Percentiles rank a stretch among this genome's conserved stretches.
Evolutionary conservation across 2,797 vertebrate species (phyloP).

Genomic region (Schizopygopsis malacanthus): DNA sequence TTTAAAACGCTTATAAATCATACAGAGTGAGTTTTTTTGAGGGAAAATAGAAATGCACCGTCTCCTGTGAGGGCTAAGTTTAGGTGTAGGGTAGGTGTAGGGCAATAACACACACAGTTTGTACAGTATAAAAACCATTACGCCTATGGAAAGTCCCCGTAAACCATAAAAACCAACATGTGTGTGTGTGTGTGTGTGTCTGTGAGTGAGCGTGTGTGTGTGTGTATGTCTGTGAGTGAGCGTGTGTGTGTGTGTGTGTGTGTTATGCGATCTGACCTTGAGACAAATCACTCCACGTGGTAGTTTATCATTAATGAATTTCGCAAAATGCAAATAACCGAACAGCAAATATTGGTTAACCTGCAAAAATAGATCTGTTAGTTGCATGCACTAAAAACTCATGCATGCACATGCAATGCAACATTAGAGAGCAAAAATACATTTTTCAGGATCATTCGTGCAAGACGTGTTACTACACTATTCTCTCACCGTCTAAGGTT

Average conservation of each 20-base stretch:
- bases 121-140: too few species aligned
- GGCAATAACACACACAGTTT: too few species aligned
- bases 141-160: too few species aligned
- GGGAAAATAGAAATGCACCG: too few species aligned
- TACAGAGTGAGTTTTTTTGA: too few species aligned
- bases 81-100: too few species aligned
- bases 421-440: neutral
- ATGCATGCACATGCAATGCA: neutral
- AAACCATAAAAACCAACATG: too few species aligned
- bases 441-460: neutral
- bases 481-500: neutral
- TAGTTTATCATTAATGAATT: conserved; percentile 43
- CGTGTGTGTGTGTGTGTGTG: neutral
- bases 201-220: too few species aligned
- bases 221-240: too few species aligned
- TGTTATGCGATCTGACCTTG: neutral
- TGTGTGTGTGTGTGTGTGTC: too few species aligned
- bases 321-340: neutral
- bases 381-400: neutral
- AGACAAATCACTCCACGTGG: neutral
- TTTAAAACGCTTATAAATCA: too few species aligned
- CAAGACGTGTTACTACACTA: neutral
- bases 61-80: too few species aligned
- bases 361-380: neutral
- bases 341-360: neutral